Percentiles rank a stretch among this genome's conserved stretches.
These are phyloP conservation scores for Xylota segnis DNA, from an alignment of 2,888 invertebrate species.

Conservation along the genomic window DNA sequence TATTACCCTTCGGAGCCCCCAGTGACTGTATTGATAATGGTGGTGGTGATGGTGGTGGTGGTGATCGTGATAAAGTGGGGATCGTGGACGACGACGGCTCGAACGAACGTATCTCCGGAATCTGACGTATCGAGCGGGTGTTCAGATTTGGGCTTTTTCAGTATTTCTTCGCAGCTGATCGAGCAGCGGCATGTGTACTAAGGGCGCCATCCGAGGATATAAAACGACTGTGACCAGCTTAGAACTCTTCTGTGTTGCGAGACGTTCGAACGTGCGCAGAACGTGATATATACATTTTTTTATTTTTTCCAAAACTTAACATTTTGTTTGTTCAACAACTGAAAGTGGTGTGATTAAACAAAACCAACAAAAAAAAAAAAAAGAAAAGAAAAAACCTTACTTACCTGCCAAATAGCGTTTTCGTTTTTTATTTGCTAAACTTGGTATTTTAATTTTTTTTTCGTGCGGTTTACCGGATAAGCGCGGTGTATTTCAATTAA, in stretches of 20 bases:
- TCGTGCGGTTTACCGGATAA: conserved; percentile 21
- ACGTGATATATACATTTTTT: conserved; percentile 38
- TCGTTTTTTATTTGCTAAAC: conserved; percentile 35
- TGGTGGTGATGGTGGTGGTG: not conserved
- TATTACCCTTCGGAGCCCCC: conserved; percentile 54
- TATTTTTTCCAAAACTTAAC: not conserved
- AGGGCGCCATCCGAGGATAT: conserved; percentile 71
- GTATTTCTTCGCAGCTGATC: conserved; percentile 30
- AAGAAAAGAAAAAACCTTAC: not conserved
- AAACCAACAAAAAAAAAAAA: conserved; percentile 21
- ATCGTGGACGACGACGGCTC: not conserved
- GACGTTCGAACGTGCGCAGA: conserved; percentile 72
- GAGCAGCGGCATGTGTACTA: conserved; percentile 13
- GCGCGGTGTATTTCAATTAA: not conserved
- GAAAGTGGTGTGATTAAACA: conserved; percentile 24
- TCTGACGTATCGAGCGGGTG: conserved; percentile 46
- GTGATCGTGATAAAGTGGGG: conserved; percentile 29
- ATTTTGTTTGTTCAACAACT: conserved; percentile 33
- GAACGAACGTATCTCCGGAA: conserved; percentile 18
- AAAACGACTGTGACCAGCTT: conserved; percentile 64
- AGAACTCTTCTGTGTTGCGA: conserved; percentile 74
- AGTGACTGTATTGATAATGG: not conserved
- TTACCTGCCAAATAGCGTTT: conserved; percentile 30
- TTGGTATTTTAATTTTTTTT: not conserved
- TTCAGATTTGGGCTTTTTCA: conserved; percentile 47